Base-by-base conservation (phyloP, 2,113 vertebrate genomes). In the Thunnus maccoyii region DNA sequence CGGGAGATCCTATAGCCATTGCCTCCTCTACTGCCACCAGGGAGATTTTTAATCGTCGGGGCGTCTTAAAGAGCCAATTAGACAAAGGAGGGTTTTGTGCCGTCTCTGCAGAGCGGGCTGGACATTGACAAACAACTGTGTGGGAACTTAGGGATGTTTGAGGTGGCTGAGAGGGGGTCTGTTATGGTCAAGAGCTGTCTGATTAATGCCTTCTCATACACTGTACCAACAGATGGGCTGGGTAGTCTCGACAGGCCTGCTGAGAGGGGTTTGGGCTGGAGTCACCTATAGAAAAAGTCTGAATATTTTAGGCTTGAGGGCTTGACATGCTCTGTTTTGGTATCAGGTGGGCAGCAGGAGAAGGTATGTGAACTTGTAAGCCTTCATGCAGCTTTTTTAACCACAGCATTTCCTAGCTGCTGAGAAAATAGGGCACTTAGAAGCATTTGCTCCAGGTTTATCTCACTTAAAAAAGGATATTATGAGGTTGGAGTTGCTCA, bases 1-100 rank as follows among this genome's bases (percentile, higher is more conserved):
- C 75, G 48, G 92, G 91, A 82, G 74, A 70, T 27, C 63, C 77
- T 82, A 65, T 36, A 80, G 83, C 81, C 20, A 4, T 78, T 51
- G 85, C 83, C 68, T 30, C 11, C 71, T 81, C 68, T 50, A 20
- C 71, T 61, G 68, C 75, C 76, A 74, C 76, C 13, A 0, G 74
- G 82, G 87, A 86, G 79, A 66, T 69, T 86, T 83, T 89, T 86
- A 90, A 92, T 89, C 78, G 69, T 68, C 0, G 41, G 79, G 82
- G 85, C 58, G 77, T 79, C 83, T 91, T 87, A 85, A 89, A 85
- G 83, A 87, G 71, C 56, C 81, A 84, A 74, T 86, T 76, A 84
- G 85, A 92, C 91, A 91, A 91, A 90, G 78, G 73, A 68, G 64
- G 86, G 72, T 85, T 86, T 90, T 93, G 92, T 93, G 68, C 80